Base-by-base conservation (phyloP, 1,140 invertebrate genomes). In the Zaprionus nigranus region DNA sequence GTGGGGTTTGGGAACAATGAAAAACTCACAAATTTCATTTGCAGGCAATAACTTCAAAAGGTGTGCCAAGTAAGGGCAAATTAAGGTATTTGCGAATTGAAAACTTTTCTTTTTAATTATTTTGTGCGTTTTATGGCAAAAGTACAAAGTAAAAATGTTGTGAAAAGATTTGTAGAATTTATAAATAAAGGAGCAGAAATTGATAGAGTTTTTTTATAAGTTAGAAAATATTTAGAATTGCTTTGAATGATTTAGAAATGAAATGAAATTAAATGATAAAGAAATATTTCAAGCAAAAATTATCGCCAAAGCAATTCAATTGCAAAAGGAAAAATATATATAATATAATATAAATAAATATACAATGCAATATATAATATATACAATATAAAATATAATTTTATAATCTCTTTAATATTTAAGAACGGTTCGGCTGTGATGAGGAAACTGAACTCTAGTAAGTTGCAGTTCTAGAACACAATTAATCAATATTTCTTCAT, bases 11-110 rank as follows among this genome's bases (percentile, higher is more conserved):
- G 54, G 5, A 43, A 59, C 22, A 40, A 24, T 36, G 38, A 43
- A 17, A 61, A 43, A 6, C 40, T 28, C 17, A 12, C 46, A 51
- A 51, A 24, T 51, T 51, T 51, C 20, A 51, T 51, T 51, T 24
- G 20, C 22, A 51, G 46, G 11, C 46, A 51, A 51, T 46, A 46
- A 51, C 20, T 51, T 51, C 20, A 51, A 51, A 51, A 17, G 20
- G 9, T 22, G 3, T 24, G 5, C 22, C 12, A 5, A 5, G 20
- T 12, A 6, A 17, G 40, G 6, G 40, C 40, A 46, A 7, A 51
- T 4, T 24, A 1, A 12, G 17, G 46, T 12, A 51, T 12, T 51
- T 51, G 20, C 6, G n/a, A 46, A 2, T 9, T 15, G 40, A 5
- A 5, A 51, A 22, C 11, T 22, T 51, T 20, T 13, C 46, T 5